Conservation (phyloP, 2,113 vertebrate genomes). For the rabbit (Oryctolagus cuniculus) region mOryCun1.1 NC_091445.1:40448001-40448500, state of each 20-base stretch:
- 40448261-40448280: background rate
- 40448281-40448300: background rate
- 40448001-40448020: background rate
- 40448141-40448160: background rate
- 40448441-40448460: background rate
- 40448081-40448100: background rate
- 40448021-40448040: background rate
- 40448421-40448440: background rate
- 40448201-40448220: background rate
- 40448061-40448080: background rate
- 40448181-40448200: background rate
- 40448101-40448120: background rate
- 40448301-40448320: background rate
- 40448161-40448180: fast-evolving
- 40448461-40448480: background rate
- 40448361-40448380: background rate
- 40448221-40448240: background rate
- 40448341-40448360: fast-evolving
- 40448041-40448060: background rate
- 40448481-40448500: slow-evolving; percentile 24
- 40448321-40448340: background rate
- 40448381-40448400: fast-evolving
- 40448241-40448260: background rate
- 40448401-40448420: background rate
- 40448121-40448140: background rate